Conservation (phyloP, 2,113 vertebrate genomes). For the Ptychochromis oligacanthus region DNA sequence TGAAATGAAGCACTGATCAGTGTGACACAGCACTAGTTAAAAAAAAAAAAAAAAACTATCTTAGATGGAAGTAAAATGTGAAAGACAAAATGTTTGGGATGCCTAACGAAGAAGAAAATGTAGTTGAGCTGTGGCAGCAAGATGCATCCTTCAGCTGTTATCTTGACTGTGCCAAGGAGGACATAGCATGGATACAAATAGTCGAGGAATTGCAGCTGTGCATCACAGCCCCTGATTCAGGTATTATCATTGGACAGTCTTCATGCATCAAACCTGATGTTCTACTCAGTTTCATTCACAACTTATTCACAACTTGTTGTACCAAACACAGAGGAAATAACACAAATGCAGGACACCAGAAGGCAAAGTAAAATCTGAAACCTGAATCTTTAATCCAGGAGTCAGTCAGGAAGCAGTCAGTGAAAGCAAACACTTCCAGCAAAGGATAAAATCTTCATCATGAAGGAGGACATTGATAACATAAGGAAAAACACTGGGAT, state of each 20-base stretch:
- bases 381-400: not conserved
- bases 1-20: not conserved
- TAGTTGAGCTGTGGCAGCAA: not conserved
- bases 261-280: not conserved
- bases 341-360: rapidly evolving
- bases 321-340: rapidly evolving
- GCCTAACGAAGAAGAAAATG: not conserved
- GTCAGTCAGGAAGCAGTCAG: not conserved
- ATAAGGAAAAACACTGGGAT: not conserved
- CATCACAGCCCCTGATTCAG: not conserved
- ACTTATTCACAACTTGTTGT: no score
- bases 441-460: not conserved
- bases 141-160: no score
- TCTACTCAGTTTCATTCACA: not conserved
- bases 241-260: not conserved
- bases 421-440: not conserved
- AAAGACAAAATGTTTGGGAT: not conserved
- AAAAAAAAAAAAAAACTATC: not conserved
- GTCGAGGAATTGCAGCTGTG: not conserved
- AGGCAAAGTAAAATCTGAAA: not conserved
- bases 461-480: not conserved
- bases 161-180: no score
- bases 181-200: rapidly evolving
- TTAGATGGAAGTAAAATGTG: not conserved
- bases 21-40: not conserved